Base-by-base conservation (phyloP, 1,140 invertebrate species). In the Drosophila kikkawai region DNA sequence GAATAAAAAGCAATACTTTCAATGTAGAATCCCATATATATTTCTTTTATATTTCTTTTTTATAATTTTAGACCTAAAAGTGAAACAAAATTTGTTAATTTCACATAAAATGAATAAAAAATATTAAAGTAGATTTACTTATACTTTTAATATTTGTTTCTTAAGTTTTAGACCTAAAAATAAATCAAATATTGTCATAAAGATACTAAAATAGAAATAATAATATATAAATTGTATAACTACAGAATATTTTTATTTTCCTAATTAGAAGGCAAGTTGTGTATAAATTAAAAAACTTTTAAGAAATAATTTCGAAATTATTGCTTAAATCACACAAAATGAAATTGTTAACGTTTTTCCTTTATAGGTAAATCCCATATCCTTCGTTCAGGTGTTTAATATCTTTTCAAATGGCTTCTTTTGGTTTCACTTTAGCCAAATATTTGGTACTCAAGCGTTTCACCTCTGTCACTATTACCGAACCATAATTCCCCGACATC, bases 371-470 rank as follows among this genome's bases (percentile, higher is more conserved):
- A 45, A 13, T 4, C 44, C 11, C 13, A n/a, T 8, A 48, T n/a
- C 7, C 22, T 8, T 22, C 22, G 7, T 11, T 22, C 4, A 55
- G 13, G 13, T 55, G 32, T 3, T 19, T 9, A 55, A 37, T 37
- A 11, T 6, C 13, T 4, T 2, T 32, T n/a, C 11, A 6, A 17
- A 60, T 13, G 15, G 29, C 56, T 17, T 34, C 19, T n/a, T n/a
- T 26, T 34, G 61, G 29, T 11, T 26, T 36, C 44, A 36, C 9
- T 17, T 36, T 3, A 26, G 15, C 5, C 32, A 63, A 29, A 45
- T 66, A 37, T 66, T 66, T 63, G 41, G 64, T 11, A 57, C 13
- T 29, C n/a, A 44, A 42, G 37, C n/a, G 56, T n/a, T 32, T 61
- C 63, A 61, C 63, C 32, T 65, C 15, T 34, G 37, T 8, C 37